These are phyloP conservation scores for Syrista parreyssii DNA, from an alignment of 2,888 invertebrate genomes.

Conservation along the genomic window DNA sequence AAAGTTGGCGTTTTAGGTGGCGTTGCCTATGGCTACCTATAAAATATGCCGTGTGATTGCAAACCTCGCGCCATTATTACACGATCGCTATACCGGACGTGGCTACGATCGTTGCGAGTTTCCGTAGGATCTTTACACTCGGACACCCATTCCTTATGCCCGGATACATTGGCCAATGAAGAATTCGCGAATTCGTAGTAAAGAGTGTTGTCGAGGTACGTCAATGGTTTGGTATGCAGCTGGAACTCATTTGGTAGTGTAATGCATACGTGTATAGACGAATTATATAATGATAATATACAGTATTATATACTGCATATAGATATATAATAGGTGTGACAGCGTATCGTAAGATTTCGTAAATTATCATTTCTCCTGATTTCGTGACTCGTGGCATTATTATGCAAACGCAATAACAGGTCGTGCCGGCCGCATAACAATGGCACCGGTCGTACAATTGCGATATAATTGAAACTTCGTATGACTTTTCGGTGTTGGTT, in stretches of 20 bases:
- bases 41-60: not conserved
- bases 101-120: not conserved
- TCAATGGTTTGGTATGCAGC: not conserved
- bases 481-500: not conserved
- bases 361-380: not conserved
- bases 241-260: not conserved
- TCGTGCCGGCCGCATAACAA: not conserved
- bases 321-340: not conserved
- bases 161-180: not conserved
- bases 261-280: not conserved
- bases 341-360: not conserved
- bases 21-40: constrained; percentile 9
- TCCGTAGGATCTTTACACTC: not conserved
- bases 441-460: not conserved
- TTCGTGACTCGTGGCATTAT: not conserved
- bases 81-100: not conserved
- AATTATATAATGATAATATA: not conserved
- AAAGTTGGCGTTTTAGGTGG: constrained; percentile 33
- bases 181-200: not conserved
- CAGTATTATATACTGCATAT: not conserved
- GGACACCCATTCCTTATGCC: not conserved
- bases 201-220: not conserved
- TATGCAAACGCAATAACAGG: not conserved
- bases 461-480: not conserved
- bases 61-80: constrained; percentile 1